phyloP scores from a whole-genome alignment of 2,888 invertebrate species.

The Dysmachus trigonus region DNA sequence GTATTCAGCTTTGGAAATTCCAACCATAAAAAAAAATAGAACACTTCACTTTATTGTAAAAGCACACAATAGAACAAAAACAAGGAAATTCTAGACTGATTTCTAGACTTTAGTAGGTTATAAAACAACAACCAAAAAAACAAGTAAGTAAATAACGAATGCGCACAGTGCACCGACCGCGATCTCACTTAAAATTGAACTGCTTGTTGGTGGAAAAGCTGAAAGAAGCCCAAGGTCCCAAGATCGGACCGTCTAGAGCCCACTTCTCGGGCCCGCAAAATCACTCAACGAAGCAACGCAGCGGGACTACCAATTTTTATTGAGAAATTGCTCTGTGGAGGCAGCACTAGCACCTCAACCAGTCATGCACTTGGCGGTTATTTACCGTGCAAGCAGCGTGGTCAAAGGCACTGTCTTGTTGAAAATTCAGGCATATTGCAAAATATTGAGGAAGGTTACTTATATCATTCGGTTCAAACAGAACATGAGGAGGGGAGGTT shows the following conservation, averaged over 20 bases:
- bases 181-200: constrained; percentile 1
- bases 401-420: neutral
- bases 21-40: neutral
- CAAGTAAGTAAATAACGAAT: neutral
- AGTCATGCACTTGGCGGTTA: neutral
- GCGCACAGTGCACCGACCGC: neutral
- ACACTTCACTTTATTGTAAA: neutral
- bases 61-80: neutral
- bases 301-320: constrained; percentile 16
- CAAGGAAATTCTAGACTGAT: neutral
- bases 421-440: neutral
- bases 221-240: constrained; percentile 18
- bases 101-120: too few relatives aligned
- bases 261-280: neutral
- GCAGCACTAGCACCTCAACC: neutral
- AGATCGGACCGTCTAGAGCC: neutral
- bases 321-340: neutral
- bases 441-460: constrained; percentile 13
- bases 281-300: neutral
- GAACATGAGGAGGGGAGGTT: neutral
- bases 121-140: neutral
- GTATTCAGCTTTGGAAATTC: neutral
- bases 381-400: neutral
- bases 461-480: neutral
- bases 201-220: neutral